These are phyloP conservation scores for Hafferia zeledoni DNA, from an alignment of 2,797 vertebrate genomes.

Conservation along the genomic window DNA sequence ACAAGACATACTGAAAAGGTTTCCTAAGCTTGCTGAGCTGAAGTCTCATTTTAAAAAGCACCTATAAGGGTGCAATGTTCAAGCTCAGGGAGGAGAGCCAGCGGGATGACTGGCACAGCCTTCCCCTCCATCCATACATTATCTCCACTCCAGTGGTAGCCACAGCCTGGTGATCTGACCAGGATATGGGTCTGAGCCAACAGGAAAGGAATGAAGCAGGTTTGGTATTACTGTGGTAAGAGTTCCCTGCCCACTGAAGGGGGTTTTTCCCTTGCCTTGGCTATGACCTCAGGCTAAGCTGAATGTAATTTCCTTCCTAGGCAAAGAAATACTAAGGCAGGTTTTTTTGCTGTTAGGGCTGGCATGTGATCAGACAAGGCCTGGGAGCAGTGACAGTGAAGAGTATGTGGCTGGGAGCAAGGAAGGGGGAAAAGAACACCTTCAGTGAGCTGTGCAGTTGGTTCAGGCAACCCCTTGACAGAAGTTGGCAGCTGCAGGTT, in stretches of 20 bases:
- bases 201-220: neutral
- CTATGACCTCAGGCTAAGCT: neutral
- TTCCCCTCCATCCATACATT: fast-evolving
- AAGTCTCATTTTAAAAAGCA: neutral
- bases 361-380: neutral
- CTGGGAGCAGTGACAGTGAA: neutral
- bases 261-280: neutral
- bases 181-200: neutral
- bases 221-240: neutral
- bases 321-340: neutral
- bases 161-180: no score
- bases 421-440: neutral
- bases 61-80: neutral
- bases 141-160: neutral
- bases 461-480: neutral
- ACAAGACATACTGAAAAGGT: neutral
- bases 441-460: neutral
- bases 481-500: neutral
- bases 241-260: neutral
- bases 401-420: neutral
- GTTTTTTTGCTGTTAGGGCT: neutral
- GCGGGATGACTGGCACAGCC: neutral
- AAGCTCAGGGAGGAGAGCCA: neutral
- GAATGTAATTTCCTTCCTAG: neutral
- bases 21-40: neutral